A percentile compares a stretch with the other conserved stretches of the same genome.
These are phyloP conservation scores for Lithophane leautieri DNA, from an alignment of 2,888 invertebrate genomes.

Conservation along the genomic window DNA sequence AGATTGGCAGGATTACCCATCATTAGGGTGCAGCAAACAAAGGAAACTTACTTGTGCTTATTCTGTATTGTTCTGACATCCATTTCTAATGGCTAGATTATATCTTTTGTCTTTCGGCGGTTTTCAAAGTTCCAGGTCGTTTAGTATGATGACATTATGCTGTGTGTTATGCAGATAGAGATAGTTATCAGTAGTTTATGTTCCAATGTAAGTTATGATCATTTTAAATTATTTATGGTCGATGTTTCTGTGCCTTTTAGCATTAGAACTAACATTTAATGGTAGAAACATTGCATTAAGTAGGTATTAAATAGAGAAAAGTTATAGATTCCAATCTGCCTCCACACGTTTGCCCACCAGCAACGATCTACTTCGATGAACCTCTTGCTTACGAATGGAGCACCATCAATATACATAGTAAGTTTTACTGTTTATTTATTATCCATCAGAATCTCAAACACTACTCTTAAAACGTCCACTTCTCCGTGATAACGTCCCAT, in stretches of 20 bases:
- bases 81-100: constrained; percentile 62
- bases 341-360: neutral
- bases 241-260: constrained; percentile 24
- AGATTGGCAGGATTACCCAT: constrained; percentile 78
- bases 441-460: constrained; percentile 36
- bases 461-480: constrained; percentile 41
- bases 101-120: constrained; percentile 43
- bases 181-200: constrained; percentile 34
- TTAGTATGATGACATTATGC: constrained; percentile 41
- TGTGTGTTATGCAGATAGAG: constrained; percentile 31
- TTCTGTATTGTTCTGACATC: constrained; percentile 54
- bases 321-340: constrained; percentile 19
- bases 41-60: constrained; percentile 64
- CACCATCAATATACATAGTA: neutral
- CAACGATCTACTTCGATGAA: constrained; percentile 4
- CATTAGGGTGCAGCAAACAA: constrained; percentile 75
- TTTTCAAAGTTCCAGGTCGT: constrained; percentile 47
- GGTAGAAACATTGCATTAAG: constrained; percentile 20
- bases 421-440: constrained; percentile 1
- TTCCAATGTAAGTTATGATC: constrained; percentile 41
- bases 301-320: constrained; percentile 19
- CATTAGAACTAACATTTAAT: constrained; percentile 31
- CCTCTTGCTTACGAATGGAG: neutral
- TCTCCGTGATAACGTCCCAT: constrained; percentile 48
- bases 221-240: constrained; percentile 47